Base-by-base conservation (phyloP, 1,140 invertebrate species). In the Drosophila biarmipes region DNA sequence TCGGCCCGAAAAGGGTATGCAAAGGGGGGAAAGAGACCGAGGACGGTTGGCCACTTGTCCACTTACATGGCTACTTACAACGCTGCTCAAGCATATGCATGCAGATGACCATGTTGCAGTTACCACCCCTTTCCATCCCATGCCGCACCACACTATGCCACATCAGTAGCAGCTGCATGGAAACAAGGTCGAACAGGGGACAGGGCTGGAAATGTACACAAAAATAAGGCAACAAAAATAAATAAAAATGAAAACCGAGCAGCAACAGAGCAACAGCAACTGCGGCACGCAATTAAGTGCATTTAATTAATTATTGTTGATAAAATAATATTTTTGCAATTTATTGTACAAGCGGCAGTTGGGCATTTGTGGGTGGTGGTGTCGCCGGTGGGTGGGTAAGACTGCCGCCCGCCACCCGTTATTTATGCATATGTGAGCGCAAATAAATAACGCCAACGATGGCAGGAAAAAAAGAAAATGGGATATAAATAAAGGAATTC, bases 301-400 rank as follows among this genome's bases (percentile, higher is more conserved):
- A 82, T 89, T 89, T 89, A 89, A 89, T 89, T 89, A 89, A 89
- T 89, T 89, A 89, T 89, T 89, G 84, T 89, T 89, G 84, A 89
- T 89, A 89, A 89, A 89, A 89, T 89, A 89, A 89, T 89, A 89
- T 89, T 89, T 89, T 89, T 77, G 84, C 84, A 89, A 89, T 89
- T 89, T 89, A 89, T 89, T 89, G 84, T 89, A 62, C 63, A 62
- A 79, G 69, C 68, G 73, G 61, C 62, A 66, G 64, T 38, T 56
- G 73, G 59, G 51, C 53, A 59, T 42, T 64, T 45, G 55, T 54
- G 74, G 40, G 35, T 34, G 24, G 59, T 17, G 35, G n/a, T 40
- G 7, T n/a, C 38, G 27, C 5, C 27, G 15, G 37, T 15, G 61
- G 27, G 43, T 21, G 42, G 35, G 45, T 24, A 31, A n/a, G 21